These are phyloP conservation scores for Zoanthus sansibaricus DNA, from an alignment of 92 coral and sea anemone genomes.

Conservation along the genomic window DNA sequence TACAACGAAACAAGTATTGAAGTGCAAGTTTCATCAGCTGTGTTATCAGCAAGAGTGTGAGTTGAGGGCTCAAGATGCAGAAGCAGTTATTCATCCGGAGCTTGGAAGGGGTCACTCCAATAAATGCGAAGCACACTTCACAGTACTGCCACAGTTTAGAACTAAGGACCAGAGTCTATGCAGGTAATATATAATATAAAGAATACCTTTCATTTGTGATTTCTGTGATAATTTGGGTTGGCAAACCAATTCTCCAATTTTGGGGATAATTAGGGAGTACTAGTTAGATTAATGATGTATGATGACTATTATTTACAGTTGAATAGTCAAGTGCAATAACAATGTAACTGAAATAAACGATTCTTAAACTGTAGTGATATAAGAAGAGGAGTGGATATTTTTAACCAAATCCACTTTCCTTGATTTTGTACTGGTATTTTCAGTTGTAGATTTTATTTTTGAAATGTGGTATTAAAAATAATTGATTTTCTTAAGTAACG, in stretches of 20 bases:
- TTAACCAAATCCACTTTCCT: neutral
- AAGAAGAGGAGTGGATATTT: neutral
- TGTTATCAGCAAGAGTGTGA: slow-evolving; percentile 5
- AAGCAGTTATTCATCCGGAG: slow-evolving; percentile 2
- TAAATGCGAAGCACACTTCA: slow-evolving; percentile 5
- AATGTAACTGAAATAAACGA: neutral
- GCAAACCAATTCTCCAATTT: neutral
- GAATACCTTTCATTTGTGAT: slow-evolving; percentile 2
- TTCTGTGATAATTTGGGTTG: neutral
- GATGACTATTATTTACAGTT: neutral
- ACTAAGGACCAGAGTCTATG: neutral
- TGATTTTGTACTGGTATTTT: no score
- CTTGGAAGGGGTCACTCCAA: neutral
- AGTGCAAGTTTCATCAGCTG: slow-evolving; percentile 3
- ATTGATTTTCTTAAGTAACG: no score
- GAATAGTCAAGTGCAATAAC: neutral
- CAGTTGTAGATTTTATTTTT: neutral
- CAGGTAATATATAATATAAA: neutral
- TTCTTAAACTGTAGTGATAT: neutral
- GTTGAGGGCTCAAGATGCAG: neutral
- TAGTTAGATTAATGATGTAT: neutral
- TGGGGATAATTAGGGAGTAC: neutral
- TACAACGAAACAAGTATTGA: slow-evolving; percentile 17
- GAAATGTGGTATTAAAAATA: neutral
- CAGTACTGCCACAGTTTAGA: slow-evolving; percentile 3